Conservation (phyloP, 2,113 vertebrate species). For the Centropus bengalensis region DNA sequence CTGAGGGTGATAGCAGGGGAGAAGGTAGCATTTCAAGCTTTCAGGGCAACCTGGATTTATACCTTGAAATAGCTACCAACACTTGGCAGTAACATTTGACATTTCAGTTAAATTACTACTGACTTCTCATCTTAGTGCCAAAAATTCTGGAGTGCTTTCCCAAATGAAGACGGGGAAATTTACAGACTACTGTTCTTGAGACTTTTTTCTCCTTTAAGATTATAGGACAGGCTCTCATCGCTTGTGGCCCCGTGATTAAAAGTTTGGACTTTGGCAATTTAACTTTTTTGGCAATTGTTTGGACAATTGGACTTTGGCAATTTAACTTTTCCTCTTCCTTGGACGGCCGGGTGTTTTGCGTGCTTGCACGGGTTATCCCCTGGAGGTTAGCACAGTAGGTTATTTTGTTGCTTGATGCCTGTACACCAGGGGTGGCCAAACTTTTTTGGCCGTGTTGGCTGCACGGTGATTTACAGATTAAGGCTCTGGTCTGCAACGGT, state of each 20-base stretch:
- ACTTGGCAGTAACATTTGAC: slow-evolving; percentile 64
- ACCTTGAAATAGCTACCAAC: slow-evolving; percentile 73
- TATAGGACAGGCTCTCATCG: slow-evolving; percentile 67
- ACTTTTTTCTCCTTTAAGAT: slow-evolving; percentile 53
- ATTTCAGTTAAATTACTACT: slow-evolving; percentile 76
- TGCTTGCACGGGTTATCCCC: slow-evolving; percentile 47
- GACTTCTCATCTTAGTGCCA: slow-evolving; percentile 71
- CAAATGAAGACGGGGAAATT: slow-evolving; percentile 64
- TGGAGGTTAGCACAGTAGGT: slow-evolving; percentile 64
- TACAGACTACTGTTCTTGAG: slow-evolving; percentile 49
- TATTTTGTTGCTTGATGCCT: slow-evolving; percentile 70
- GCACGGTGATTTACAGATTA: slow-evolving; percentile 73
- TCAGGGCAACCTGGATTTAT: slow-evolving; percentile 68
- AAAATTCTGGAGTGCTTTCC: slow-evolving; percentile 61
- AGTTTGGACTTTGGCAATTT: slow-evolving; percentile 60
- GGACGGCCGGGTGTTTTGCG: slow-evolving; percentile 24
- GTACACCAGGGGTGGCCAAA: slow-evolving; percentile 70
- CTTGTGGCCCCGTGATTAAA: slow-evolving; percentile 72
- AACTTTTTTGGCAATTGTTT: too few relatives aligned
- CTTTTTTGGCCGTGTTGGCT: slow-evolving; percentile 58
- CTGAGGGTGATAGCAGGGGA: background rate
- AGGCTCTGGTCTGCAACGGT: slow-evolving; percentile 52
- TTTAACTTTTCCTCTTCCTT: slow-evolving; percentile 37
- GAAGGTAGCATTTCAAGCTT: slow-evolving; percentile 52
- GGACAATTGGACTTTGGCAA: slow-evolving; percentile 66